These are phyloP conservation scores for Neomicropteryx cornuta DNA, from an alignment of 1,140 invertebrate species.

Conservation along the genomic window DNA sequence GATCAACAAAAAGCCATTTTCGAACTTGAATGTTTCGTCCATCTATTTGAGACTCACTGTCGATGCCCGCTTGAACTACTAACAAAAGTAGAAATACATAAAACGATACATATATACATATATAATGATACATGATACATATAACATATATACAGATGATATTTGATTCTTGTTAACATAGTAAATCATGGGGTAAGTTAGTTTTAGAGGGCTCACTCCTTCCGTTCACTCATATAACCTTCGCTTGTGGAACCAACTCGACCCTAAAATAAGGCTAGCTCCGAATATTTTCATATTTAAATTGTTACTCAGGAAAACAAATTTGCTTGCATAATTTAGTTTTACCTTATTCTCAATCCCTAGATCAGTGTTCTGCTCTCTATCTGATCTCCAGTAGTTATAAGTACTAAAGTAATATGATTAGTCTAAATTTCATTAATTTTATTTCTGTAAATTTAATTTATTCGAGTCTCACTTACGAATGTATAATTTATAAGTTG, in stretches of 20 bases:
- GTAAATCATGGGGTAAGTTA: neutral
- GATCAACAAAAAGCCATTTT: constrained; percentile 77
- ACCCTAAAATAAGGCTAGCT: neutral
- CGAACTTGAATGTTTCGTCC: constrained; percentile 49
- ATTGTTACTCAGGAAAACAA: too few species aligned
- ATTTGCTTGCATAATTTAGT: too few species aligned
- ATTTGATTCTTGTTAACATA: constrained; percentile 1
- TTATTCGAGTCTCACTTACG: too few species aligned
- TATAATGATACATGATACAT: constrained; percentile 2
- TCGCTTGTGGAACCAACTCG: neutral
- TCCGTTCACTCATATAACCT: neutral
- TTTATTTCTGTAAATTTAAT: too few species aligned
- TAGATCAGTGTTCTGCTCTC: too few species aligned
- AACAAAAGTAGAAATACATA: constrained; percentile 9
- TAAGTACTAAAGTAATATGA: too few species aligned
- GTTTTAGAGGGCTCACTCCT: constrained; percentile 2
- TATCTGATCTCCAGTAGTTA: too few species aligned
- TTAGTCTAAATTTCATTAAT: too few species aligned
- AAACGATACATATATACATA: neutral
- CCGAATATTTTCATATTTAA: too few species aligned
- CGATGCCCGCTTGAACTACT: constrained; percentile 61
- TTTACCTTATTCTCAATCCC: too few species aligned
- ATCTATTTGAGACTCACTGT: constrained; percentile 35
- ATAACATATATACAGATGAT: neutral
- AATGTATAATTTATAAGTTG: too few species aligned